Base-by-base conservation (phyloP, 2,797 vertebrate species). In the Eupleurogrammus muticus region DNA sequence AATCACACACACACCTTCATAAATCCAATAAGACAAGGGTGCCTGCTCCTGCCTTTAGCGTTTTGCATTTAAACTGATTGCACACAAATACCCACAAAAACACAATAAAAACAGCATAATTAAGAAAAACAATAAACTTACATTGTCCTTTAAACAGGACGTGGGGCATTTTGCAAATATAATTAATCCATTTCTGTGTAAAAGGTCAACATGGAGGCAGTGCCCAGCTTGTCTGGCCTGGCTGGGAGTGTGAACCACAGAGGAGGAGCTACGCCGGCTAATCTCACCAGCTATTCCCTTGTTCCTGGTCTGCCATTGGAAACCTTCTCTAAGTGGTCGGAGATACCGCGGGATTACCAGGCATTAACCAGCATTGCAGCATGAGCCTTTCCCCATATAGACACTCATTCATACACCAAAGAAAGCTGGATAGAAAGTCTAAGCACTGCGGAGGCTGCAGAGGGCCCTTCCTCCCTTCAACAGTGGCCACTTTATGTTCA, bases 321-420 rank as follows among this genome's bases (percentile, higher is more conserved):
- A 88, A 79, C 80, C 80, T 82, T 66, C 61, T 75, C 80, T 89
- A 86, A 88, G 86, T 83, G 85, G 83, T 83, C 58, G 86, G 75
- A 90, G 87, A 86, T 79, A 89, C 75, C 61, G 36, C 23, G 70
- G 89, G 94, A 94, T 94, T 95, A 94, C 46, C 40, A 57, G 89
- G 94, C 92, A 92, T 95, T 93, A 94, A 90, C 76, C 55, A 46
- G 67, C 57, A 85, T 78, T 91, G 89, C 87, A 72, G 79, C 76
- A 77, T 93, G 88, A 94, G 89, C 90, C 91, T 90, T 94, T 93
- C 93, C 90, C 42, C 84, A 89, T 93, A 93, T 95, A 95, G 92
- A 90, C 23, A 23, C 62, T 78, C 90, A 92, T 92, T 94, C 92
- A 93, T 83, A 74, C 62, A 71, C 75, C 73, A 47, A 78, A 80